phyloP scores from a whole-genome alignment of 2,113 vertebrate species.

The Phocoena phocoena region DNA sequence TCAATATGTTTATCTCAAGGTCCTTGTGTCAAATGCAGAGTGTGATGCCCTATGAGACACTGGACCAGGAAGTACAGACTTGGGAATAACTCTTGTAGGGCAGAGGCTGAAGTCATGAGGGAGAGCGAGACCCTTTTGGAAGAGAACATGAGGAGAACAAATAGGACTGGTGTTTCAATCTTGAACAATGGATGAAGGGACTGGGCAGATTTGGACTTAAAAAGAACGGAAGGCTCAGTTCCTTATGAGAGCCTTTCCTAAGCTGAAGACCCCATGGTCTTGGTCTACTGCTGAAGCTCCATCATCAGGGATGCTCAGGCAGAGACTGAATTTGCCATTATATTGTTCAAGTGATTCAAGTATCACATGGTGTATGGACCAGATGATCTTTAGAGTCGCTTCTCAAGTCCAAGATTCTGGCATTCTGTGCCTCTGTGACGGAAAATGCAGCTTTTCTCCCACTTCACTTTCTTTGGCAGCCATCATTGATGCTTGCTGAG shows the following conservation, averaged over 20 bases:
- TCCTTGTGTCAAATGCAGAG: background rate
- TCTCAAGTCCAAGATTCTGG: background rate
- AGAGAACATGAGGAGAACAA: background rate
- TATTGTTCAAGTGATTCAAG: background rate
- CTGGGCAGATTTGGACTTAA: background rate
- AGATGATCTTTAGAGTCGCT: background rate
- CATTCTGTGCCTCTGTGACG: background rate
- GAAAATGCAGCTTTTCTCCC: background rate
- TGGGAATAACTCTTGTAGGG: background rate
- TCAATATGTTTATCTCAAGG: background rate
- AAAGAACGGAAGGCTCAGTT: background rate
- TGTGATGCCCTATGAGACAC: background rate
- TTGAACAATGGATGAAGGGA: background rate
- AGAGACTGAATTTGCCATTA: background rate
- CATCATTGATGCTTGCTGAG: slow-evolving; percentile 33
- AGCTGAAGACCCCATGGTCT: background rate
- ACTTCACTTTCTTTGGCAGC: slow-evolving; percentile 57
- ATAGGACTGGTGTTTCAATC: background rate
- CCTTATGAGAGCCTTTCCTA: background rate
- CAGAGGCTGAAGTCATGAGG: background rate
- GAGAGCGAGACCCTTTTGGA: background rate
- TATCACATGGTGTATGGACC: background rate
- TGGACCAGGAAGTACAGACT: background rate
- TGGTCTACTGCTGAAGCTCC: background rate
- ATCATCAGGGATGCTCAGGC: background rate